Evolutionary conservation across 2,113 vertebrate genomes (phyloP).

Genomic region (Regulus satrapa): DNA sequence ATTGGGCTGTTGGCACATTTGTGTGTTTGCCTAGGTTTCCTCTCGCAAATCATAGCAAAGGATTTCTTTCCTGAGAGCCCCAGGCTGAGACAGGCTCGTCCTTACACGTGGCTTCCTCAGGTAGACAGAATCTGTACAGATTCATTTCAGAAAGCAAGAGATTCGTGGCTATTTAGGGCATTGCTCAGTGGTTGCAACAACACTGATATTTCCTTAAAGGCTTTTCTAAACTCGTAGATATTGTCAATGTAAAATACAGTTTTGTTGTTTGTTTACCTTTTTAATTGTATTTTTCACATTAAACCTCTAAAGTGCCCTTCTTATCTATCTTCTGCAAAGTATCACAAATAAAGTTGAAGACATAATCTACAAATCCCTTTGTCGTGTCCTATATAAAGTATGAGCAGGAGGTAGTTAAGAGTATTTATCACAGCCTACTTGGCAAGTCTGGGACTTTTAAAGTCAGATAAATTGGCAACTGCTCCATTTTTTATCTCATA

Average conservation of each 20-base stretch:
- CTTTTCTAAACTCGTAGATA: neutral
- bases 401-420: neutral
- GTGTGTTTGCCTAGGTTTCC: neutral
- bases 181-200: neutral
- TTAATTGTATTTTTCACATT: neutral
- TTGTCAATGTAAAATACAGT: neutral
- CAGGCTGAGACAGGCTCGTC: neutral
- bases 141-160: neutral
- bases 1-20: neutral
- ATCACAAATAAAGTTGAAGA: neutral
- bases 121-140: neutral
- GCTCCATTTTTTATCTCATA: neutral
- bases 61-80: neutral
- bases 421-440: neutral
- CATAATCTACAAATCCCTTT: conserved; percentile 22
- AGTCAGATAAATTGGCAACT: conserved; percentile 18
- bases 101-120: neutral
- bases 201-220: neutral
- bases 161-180: neutral
- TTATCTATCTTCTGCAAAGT: neutral
- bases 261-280: neutral
- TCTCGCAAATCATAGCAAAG: neutral
- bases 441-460: neutral
- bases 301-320: neutral
- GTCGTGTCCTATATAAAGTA: neutral